Conservation (phyloP, 2,797 vertebrate genomes). For the Peromyscus melanophrys region DNA sequence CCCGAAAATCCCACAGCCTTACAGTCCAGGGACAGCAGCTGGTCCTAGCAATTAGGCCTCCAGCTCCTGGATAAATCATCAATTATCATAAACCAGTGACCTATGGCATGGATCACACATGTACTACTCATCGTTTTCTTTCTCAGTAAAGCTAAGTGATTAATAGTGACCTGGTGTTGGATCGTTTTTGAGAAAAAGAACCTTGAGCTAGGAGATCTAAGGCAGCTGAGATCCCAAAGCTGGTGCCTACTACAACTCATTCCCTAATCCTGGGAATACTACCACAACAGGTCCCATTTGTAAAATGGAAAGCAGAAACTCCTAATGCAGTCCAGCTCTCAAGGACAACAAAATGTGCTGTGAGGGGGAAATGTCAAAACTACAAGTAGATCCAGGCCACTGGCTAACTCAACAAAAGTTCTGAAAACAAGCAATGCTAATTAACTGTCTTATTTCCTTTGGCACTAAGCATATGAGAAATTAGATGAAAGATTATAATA, state of each 20-base stretch:
- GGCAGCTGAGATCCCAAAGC: not conserved
- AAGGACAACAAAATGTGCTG: conserved; percentile 15
- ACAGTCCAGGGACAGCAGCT: not conserved
- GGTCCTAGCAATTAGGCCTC: not conserved
- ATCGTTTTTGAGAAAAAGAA: conserved; percentile 12
- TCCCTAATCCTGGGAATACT: not conserved
- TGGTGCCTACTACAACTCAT: not conserved
- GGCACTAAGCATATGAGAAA: conserved; percentile 79
- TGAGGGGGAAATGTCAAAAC: not conserved
- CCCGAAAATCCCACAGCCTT: not conserved
- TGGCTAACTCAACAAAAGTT: conserved; percentile 65
- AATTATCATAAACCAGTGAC: conserved; percentile 29
- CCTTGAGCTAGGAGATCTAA: not conserved
- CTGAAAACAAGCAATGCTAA: conserved; percentile 79
- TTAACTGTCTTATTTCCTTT: conserved; percentile 81
- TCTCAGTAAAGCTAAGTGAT: conserved; percentile 37
- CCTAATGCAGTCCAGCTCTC: not conserved
- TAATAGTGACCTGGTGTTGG: not conserved
- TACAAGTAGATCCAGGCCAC: conserved; percentile 5
- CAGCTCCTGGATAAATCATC: conserved; percentile 38
- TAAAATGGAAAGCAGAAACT: conserved; percentile 7
- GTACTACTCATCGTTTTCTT: conserved; percentile 37
- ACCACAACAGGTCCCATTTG: not conserved
- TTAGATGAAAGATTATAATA: conserved; percentile 84
- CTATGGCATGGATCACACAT: conserved; percentile 1